phyloP scores from a whole-genome alignment of 2,113 vertebrate species.

The Pelecanus crispus region DNA sequence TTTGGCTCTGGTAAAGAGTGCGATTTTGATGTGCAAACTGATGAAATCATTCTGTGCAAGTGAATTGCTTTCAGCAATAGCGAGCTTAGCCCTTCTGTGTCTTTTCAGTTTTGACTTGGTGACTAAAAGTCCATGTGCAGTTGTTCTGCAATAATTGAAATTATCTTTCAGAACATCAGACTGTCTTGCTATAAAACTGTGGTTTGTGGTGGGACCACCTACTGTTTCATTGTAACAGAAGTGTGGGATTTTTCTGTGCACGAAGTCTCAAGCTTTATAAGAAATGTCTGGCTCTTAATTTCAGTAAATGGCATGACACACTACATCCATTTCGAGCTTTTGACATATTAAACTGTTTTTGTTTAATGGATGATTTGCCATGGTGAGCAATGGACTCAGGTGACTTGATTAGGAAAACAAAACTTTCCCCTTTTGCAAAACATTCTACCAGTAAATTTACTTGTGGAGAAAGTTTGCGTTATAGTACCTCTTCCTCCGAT shows the following conservation, averaged over 20 bases:
- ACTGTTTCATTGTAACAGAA: background rate
- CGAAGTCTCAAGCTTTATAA: conserved; percentile 16
- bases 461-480: conserved; percentile 49
- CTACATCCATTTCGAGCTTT: conserved; percentile 80
- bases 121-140: background rate
- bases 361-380: conserved; percentile 52
- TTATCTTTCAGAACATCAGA: conserved; percentile 40
- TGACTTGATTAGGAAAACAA: conserved; percentile 43
- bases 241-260: conserved; percentile 8
- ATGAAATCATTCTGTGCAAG: background rate
- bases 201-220: conserved; percentile 15
- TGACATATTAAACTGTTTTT: conserved; percentile 54
- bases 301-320: conserved; percentile 96
- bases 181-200: conserved; percentile 65
- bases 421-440: conserved; percentile 26
- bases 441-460: background rate
- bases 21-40: background rate
- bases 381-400: conserved; percentile 38
- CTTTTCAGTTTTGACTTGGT: background rate
- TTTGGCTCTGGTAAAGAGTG: background rate
- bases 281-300: conserved; percentile 64
- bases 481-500: conserved; percentile 61
- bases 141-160: background rate
- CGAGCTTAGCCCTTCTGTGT: background rate
- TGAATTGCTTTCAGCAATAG: background rate